Conservation (phyloP, 37 sponge, comb jelly and placozoan species). For the Geodia barretti region DNA sequence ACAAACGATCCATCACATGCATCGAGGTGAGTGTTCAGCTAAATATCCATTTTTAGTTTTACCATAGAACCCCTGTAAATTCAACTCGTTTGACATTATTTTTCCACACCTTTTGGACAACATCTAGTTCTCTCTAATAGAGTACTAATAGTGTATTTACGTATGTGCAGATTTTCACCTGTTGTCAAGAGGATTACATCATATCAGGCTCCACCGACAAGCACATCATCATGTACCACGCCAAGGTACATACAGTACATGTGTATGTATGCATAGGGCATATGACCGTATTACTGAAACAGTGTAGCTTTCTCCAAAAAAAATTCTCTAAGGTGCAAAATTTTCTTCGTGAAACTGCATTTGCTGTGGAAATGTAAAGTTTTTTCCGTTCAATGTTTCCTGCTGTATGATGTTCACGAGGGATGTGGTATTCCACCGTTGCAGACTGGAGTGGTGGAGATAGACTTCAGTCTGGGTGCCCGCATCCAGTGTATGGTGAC, state of each 20-base stretch:
- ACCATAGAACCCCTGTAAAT: not conserved
- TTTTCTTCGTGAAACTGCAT: too few relatives aligned
- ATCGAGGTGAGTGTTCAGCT: conserved; percentile 30
- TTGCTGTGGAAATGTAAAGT: too few relatives aligned
- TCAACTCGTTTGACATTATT: not conserved
- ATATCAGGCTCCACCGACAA: conserved; percentile 45
- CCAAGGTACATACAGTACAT: conserved; percentile 7
- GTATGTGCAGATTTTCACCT: not conserved
- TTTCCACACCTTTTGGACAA: not conserved
- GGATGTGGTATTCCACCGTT: too few relatives aligned
- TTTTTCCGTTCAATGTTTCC: too few relatives aligned
- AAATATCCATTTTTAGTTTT: not conserved
- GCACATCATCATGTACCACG: conserved; percentile 11
- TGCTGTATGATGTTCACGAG: too few relatives aligned
- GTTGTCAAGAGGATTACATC: not conserved
- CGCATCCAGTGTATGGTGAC: not conserved
- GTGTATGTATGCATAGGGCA: conserved; percentile 20
- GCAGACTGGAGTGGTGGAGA: not conserved
- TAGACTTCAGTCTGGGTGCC: not conserved
- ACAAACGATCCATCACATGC: conserved; percentile 30
- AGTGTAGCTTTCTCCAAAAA: too few relatives aligned
- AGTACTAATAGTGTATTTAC: not conserved
- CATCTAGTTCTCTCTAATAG: not conserved
- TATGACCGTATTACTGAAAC: too few relatives aligned
- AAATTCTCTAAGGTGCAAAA: too few relatives aligned